These are phyloP conservation scores for Hyperopisus bebe DNA, from an alignment of 2,113 vertebrate species.

Conservation along the genomic window DNA sequence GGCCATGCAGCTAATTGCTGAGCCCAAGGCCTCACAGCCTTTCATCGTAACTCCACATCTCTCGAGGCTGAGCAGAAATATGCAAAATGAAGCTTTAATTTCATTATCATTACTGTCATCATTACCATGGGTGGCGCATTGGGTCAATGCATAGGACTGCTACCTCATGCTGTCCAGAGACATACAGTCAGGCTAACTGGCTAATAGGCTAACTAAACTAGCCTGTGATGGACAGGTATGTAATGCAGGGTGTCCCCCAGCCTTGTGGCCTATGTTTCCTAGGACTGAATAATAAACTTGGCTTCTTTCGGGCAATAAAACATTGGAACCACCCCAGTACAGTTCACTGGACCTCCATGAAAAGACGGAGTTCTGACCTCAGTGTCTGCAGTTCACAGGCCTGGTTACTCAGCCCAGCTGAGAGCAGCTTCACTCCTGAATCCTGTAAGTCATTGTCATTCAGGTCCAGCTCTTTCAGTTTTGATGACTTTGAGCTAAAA, in stretches of 20 bases:
- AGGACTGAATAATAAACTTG: neutral
- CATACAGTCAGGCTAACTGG: neutral
- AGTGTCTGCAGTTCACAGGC: neutral
- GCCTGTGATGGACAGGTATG: neutral
- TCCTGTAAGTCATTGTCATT: slow-evolving; percentile 11
- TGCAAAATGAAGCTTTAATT: neutral
- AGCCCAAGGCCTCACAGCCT: neutral
- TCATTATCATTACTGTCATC: neutral
- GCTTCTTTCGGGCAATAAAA: neutral
- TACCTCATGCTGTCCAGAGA: neutral
- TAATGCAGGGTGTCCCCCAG: neutral
- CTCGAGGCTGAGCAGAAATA: neutral
- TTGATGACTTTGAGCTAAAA: slow-evolving; percentile 2
- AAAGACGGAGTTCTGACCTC: slow-evolving; percentile 1
- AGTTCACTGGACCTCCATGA: neutral
- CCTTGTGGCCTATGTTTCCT: neutral
- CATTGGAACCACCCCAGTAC: neutral
- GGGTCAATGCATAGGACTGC: neutral
- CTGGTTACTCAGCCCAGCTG: neutral
- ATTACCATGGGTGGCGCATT: neutral
- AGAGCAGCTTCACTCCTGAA: slow-evolving; percentile 14
- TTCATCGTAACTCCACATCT: neutral
- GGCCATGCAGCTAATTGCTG: neutral
- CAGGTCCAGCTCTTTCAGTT: slow-evolving; percentile 7
- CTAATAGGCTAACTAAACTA: neutral